phyloP scores from a whole-genome alignment of 1,140 invertebrate genomes.

The Limonius californicus region DNA sequence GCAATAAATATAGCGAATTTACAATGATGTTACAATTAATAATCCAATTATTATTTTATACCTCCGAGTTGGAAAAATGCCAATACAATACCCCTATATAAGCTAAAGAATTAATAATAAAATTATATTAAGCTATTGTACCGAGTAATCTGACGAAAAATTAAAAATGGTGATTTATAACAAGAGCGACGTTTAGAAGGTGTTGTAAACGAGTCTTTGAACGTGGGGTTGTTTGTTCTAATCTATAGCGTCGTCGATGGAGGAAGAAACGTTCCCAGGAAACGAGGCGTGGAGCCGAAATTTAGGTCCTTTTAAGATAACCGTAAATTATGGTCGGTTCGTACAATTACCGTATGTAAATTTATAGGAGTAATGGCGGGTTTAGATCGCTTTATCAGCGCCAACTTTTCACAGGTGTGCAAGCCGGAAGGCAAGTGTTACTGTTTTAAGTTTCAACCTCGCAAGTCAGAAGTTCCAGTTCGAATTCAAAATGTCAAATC shows the following conservation, averaged over 20 bases:
- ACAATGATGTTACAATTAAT: no score
- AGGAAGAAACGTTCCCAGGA: not conserved
- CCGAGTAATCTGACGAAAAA: not conserved
- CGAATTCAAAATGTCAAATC: conserved; percentile 10
- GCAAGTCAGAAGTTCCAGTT: conserved; percentile 4
- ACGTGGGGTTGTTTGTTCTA: not conserved
- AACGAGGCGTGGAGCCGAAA: not conserved
- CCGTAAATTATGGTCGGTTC: conserved; percentile 1
- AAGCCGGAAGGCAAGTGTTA: conserved; percentile 10
- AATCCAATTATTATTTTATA: no score
- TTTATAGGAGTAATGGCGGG: not conserved
- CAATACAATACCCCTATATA: no score
- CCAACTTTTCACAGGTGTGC: conserved; percentile 4
- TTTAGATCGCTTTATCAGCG: conserved; percentile 3
- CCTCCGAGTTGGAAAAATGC: no score
- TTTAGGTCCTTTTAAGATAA: not conserved
- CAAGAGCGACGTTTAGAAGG: not conserved
- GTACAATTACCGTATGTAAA: conserved; percentile 4
- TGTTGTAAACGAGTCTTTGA: not conserved
- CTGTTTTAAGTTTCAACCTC: conserved; percentile 8
- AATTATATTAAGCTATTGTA: not conserved
- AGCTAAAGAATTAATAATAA: no score
- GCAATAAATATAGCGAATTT: no score
- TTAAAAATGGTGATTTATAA: not conserved
- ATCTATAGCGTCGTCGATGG: not conserved